Evolutionary conservation across 2,797 vertebrate genomes (phyloP).

Genomic region (Melanotaenia pygmaea): DNA sequence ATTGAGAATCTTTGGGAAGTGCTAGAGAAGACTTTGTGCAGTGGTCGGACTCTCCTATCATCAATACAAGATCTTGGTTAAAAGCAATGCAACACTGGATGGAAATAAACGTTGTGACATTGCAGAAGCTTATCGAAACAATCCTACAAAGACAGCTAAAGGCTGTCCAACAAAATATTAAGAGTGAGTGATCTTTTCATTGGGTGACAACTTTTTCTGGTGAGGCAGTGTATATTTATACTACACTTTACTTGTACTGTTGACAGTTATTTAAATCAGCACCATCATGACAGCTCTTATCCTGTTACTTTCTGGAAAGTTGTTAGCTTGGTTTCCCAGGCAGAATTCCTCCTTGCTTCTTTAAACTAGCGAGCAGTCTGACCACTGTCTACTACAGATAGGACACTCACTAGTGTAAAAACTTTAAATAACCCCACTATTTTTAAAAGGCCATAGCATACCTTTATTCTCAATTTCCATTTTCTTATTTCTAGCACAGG

Average conservation of each 20-base stretch:
- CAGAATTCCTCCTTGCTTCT: not conserved
- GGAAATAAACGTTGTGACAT: too few species aligned
- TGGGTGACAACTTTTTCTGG: too few species aligned
- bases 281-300: not conserved
- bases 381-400: not conserved
- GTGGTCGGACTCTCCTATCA: too few species aligned
- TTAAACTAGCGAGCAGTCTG: not conserved
- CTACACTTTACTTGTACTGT: not conserved
- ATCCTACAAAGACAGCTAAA: too few species aligned
- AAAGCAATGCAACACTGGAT: too few species aligned
- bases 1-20: too few species aligned
- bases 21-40: too few species aligned
- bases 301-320: not conserved
- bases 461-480: constrained; percentile 92
- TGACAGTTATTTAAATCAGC: not conserved
- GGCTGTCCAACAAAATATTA: too few species aligned
- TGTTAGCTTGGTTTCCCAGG: not conserved
- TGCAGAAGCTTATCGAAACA: too few species aligned
- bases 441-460: constrained; percentile 41
- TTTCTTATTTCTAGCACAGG: constrained; percentile 94
- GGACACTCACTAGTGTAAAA: not conserved
- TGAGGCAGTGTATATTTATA: not conserved
- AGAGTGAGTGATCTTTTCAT: too few species aligned
- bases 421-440: not conserved
- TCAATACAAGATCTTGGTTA: too few species aligned